Base-by-base conservation (phyloP, 2,888 invertebrate species). In the Seira musarum region DNA sequence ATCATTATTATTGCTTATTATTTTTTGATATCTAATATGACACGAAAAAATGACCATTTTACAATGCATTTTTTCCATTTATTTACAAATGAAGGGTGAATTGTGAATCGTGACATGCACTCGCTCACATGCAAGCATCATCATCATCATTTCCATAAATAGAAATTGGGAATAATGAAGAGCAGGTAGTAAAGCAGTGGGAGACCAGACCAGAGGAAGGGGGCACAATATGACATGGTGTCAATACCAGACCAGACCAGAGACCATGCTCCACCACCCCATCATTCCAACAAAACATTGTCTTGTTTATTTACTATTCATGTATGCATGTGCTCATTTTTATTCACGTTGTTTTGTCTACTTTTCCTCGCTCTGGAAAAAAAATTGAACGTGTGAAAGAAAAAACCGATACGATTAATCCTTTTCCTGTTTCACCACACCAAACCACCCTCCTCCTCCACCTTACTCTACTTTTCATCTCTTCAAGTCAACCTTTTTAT, bases 361-460 rank as follows among this genome's bases (percentile, higher is more conserved):
- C 6, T 40, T 40, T n/a, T n/a, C n/a, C n/a, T n/a, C n/a, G n/a
- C n/a, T 8, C 15, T 53, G 21, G 22, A 15, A 67, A 35, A 65
- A 10, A 65, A 17, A 35, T 40, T 35, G 25, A 66, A 71, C 61
- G 78, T 71, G 78, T 78, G 78, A 78, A 78, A 78, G 66, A 71
- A 78, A 78, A 71, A 78, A 78, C 78, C 78, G 78, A 65, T 65
- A 25, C 70, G 77, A 77, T 69, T 76, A 76, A 74, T 72, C 49
- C 49, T 53, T 40, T 68, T 77, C 22, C 57, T 77, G 6, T 25
- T 49, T 66, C 40, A 40, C 6, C 46, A n/a, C 66, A 17, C 40
- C 1, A 66, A n/a, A n/a, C 25, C n/a, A 17, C 35, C 69, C 13
- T 68, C 68, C 68, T 24, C 57, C 68, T 46, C 40, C 17, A 17